phyloP scores from a whole-genome alignment of 2,888 invertebrate genomes.

The Drosophila pullipes region DNA sequence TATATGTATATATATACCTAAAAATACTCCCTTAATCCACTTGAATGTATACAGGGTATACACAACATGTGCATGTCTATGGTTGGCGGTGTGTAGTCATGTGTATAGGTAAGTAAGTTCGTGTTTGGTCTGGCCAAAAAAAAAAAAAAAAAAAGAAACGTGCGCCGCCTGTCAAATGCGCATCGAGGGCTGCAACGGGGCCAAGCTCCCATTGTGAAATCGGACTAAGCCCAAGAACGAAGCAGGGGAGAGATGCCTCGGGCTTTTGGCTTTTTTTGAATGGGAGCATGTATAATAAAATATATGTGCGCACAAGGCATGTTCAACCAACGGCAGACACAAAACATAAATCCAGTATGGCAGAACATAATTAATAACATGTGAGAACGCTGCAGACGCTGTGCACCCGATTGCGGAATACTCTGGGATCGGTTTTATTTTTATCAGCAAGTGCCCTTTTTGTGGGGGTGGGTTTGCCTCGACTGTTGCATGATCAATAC shows the following conservation, averaged over 20 bases:
- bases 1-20: not conserved
- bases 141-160: slow-evolving; percentile 32
- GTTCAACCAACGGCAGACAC: slow-evolving; percentile 16
- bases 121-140: slow-evolving; percentile 23
- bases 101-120: slow-evolving; percentile 9
- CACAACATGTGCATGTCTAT: not conserved
- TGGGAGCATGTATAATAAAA: slow-evolving; percentile 57
- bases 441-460: not conserved
- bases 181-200: slow-evolving; percentile 10
- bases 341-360: not conserved
- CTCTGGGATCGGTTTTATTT: not conserved
- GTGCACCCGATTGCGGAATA: not conserved
- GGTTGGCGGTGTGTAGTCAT: not conserved
- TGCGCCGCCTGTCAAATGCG: slow-evolving; percentile 60
- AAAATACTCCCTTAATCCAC: not conserved
- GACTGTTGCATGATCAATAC: not conserved
- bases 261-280: slow-evolving; percentile 22
- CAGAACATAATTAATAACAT: not conserved
- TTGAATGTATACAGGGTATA: slow-evolving; percentile 7
- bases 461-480: not conserved
- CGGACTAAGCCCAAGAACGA: not conserved
- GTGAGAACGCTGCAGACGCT: not conserved
- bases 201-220: not conserved
- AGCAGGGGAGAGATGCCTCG: no score
- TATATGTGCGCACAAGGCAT: slow-evolving; percentile 40